Base-by-base conservation (phyloP, 1,140 invertebrate species). In the Venturia canescens region DNA sequence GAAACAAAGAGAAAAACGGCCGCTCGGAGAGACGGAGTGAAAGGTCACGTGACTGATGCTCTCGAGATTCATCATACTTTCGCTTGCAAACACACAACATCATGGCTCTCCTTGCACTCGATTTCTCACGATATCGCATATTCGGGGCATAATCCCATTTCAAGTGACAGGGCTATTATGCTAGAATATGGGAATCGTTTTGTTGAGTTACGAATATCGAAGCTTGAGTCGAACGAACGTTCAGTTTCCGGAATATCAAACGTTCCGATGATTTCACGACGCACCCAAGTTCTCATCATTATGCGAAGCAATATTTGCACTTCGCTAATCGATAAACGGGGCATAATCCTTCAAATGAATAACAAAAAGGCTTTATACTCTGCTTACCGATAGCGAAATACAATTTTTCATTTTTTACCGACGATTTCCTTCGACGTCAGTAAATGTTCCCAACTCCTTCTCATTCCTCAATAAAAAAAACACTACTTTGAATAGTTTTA, bases 131-230 rank as follows among this genome's bases (percentile, higher is more conserved):
- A 80, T 80, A 70, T 71, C 78, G 16, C 80, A 83, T 83, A 82
- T 82, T 81, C 21, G 60, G 63, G 78, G 83, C 83, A 83, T 83
- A 83, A 83, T 83, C 29, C 80, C 80, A 72, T 16, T 82, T 78
- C 23, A 53, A 77, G 18, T 44, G n/a, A 3, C 66, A 79, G 70
- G 80, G 77, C 72, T 79, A 57, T 81, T 83, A 83, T 80, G 78
- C 82, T 81, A 79, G 53, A 83, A 83, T 83, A 83, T 83, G 80
- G 80, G 78, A 76, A 72, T 75, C 66, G 80, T 75, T 77, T 67
- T 69, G 26, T 23, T 3, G 60, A 63, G 29, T 66, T 23, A n/a
- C 15, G 38, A 44, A 44, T 11, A 44, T n/a, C n/a, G n/a, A n/a
- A n/a, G n/a, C n/a, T n/a, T n/a, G n/a, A n/a, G n/a, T n/a, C n/a